Conservation (phyloP, 2,797 vertebrate genomes). For the Lerista edwardsae region DNA sequence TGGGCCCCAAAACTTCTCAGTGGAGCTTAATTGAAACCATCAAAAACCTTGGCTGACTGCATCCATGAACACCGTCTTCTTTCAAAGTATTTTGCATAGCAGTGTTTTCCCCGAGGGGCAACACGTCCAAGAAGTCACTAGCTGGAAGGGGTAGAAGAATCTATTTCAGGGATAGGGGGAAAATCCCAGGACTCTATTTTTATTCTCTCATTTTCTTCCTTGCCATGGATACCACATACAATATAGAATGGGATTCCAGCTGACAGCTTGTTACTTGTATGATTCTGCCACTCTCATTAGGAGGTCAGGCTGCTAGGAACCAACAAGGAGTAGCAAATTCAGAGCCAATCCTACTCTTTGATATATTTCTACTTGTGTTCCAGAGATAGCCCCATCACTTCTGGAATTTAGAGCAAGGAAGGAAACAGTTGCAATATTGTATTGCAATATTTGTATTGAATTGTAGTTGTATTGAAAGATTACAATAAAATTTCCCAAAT, state of each 20-base stretch:
- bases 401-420: conserved; percentile 17
- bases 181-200: conserved; percentile 29
- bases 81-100: conserved; percentile 20
- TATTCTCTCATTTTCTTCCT: conserved; percentile 17
- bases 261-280: conserved; percentile 31
- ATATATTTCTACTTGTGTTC: not conserved
- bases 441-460: too few species aligned
- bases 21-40: not conserved
- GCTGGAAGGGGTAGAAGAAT: conserved; percentile 32
- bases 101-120: conserved; percentile 23
- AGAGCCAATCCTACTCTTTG: not conserved
- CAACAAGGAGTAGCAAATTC: conserved; percentile 30
- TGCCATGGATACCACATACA: not conserved
- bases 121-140: conserved; percentile 33
- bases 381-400: not conserved
- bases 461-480: too few species aligned
- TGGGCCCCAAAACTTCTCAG: not conserved
- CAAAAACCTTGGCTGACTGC: not conserved
- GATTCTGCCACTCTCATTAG: conserved; percentile 8
- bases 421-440: conserved; percentile 20
- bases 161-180: conserved; percentile 38
- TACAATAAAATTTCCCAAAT: conserved; percentile 22
- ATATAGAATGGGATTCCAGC: conserved; percentile 29
- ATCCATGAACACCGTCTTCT: not conserved
- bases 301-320: not conserved